Percentiles rank a stretch among this genome's conserved stretches.
Evolutionary conservation across 2,113 vertebrate genomes (phyloP).

Genomic region (Chaetodon auriga): DNA sequence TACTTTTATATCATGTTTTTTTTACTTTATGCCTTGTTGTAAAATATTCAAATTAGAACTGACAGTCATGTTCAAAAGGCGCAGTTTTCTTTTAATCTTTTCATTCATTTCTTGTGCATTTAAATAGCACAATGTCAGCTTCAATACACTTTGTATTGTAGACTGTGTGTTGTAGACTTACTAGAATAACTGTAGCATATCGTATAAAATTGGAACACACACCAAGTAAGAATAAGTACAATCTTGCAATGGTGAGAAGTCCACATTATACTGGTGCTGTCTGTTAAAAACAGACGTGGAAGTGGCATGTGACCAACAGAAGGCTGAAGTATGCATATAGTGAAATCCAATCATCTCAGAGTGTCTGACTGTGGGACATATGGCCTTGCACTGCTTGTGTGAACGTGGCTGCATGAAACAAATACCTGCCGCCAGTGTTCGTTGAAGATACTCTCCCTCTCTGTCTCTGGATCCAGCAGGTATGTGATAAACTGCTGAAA

Average conservation of each 20-base stretch:
- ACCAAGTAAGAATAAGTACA: too few relatives aligned
- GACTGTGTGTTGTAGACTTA: too few relatives aligned
- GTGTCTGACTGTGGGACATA: too few relatives aligned
- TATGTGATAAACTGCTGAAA: constrained; percentile 94
- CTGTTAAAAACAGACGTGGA: background rate
- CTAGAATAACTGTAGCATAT: too few relatives aligned
- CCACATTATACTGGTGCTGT: background rate
- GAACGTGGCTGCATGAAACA: background rate
- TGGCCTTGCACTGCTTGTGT: background rate
- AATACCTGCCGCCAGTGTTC: constrained; percentile 82
- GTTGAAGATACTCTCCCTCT: constrained; percentile 70
- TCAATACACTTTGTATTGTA: too few relatives aligned
- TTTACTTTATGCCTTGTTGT: background rate
- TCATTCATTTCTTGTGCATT: background rate
- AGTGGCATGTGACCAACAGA: too few relatives aligned
- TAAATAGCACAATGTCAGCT: too few relatives aligned
- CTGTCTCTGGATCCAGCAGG: constrained; percentile 86
- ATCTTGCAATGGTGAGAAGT: background rate
- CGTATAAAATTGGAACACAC: too few relatives aligned
- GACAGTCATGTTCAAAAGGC: background rate
- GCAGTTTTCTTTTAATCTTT: background rate
- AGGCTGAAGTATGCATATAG: background rate
- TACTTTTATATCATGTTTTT: background rate
- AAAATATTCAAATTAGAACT: background rate
- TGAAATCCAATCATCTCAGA: background rate